These are phyloP conservation scores for Heliconius melpomene DNA, from an alignment of 1,140 invertebrate genomes.

Conservation along the genomic window DNA sequence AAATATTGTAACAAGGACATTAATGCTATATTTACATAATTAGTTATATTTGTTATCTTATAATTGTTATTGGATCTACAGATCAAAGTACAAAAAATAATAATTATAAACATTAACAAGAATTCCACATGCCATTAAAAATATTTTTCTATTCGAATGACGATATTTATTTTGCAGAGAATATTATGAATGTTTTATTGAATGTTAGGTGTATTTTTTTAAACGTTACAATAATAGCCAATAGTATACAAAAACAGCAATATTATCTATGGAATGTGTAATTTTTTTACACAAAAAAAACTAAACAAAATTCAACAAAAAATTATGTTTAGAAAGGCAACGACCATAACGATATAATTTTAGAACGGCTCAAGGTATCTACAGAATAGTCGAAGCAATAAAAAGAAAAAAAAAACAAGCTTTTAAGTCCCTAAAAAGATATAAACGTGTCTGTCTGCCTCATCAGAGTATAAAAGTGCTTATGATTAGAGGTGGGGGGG, in stretches of 20 bases:
- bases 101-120: neutral
- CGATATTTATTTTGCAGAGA: too few relatives aligned
- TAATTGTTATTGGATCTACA: neutral
- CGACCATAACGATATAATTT: neutral
- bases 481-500: neutral
- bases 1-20: neutral
- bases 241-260: neutral
- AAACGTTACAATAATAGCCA: too few relatives aligned
- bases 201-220: too few relatives aligned
- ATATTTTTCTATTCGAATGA: too few relatives aligned
- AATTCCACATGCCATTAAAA: neutral
- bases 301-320: neutral
- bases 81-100: neutral
- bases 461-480: neutral
- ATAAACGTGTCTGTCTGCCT: constrained; percentile 3
- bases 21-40: neutral
- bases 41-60: neutral
- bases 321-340: neutral
- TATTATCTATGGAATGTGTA: neutral
- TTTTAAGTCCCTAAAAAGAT: constrained; percentile 1
- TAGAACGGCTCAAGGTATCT: constrained; percentile 3
- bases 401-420: neutral
- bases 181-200: too few relatives aligned
- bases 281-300: neutral
- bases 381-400: neutral